Percentiles rank a stretch among this genome's conserved stretches.
phyloP scores from a whole-genome alignment of 2,113 vertebrate genomes.

The Cebus imitator region DNA sequence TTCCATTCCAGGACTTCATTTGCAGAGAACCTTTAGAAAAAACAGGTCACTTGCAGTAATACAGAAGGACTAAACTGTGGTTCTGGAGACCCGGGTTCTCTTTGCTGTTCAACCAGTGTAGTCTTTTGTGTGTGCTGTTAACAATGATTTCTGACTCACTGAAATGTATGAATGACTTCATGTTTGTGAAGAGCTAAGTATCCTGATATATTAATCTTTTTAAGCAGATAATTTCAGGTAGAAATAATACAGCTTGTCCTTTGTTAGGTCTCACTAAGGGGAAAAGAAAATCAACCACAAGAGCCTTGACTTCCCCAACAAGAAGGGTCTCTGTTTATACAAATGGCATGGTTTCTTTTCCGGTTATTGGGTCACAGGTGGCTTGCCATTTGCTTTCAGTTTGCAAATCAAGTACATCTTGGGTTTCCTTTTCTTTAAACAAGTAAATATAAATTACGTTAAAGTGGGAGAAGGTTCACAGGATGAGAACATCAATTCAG shows the following conservation, averaged over 20 bases:
- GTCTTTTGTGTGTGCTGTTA: not conserved
- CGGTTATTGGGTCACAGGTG: not conserved
- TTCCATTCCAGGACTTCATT: not conserved
- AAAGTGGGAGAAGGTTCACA: not conserved
- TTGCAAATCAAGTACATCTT: constrained; percentile 20
- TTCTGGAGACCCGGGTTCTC: not conserved
- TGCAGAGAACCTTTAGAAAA: not conserved
- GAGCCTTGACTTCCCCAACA: not conserved
- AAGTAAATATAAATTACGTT: constrained; percentile 3
- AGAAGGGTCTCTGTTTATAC: not conserved
- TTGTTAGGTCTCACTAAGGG: not conserved
- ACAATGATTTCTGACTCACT: not conserved
- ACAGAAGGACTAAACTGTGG: not conserved
- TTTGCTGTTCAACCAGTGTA: not conserved
- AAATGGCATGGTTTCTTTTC: not conserved
- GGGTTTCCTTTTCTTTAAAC: not conserved
- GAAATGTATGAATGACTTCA: not conserved
- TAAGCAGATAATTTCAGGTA: constrained; percentile 8
- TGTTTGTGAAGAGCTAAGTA: not conserved
- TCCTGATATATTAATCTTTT: not conserved
- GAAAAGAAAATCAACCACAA: not conserved
- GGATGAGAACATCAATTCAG: not conserved
- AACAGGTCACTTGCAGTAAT: not conserved
- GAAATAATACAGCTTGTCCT: not conserved
- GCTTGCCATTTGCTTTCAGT: not conserved